These are phyloP conservation scores for Lepidocyrtinus sp. DNA, from an alignment of 2,888 invertebrate genomes.

Conservation along the genomic window DNA sequence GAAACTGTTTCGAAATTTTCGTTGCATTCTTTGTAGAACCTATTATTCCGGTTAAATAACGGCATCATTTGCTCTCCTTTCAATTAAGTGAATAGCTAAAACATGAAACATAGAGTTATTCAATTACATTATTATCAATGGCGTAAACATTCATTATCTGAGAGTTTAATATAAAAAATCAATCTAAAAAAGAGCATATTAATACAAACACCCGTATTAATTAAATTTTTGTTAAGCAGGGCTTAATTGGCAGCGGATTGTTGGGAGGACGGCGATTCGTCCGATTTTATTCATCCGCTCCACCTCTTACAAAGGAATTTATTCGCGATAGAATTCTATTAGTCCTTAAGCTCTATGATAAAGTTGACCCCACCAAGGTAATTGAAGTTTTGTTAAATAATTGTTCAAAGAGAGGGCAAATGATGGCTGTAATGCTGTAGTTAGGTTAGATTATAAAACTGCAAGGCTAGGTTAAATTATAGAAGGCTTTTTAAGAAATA, in stretches of 20 bases:
- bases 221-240: constrained; percentile 44
- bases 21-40: no score
- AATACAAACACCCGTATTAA: neutral
- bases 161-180: constrained; percentile 1
- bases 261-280: constrained; percentile 58
- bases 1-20: no score
- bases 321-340: constrained; percentile 92
- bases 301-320: constrained; percentile 81
- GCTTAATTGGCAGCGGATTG: constrained; percentile 31
- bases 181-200: neutral
- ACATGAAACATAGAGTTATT: no score
- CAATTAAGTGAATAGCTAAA: no score
- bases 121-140: no score
- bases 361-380: constrained; percentile 94
- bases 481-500: neutral
- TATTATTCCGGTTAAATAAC: no score
- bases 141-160: no score
- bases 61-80: neutral
- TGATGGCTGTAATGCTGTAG: constrained; percentile 10
- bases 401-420: neutral
- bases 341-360: constrained; percentile 97
- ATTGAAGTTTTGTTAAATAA: constrained; percentile 2
- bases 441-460: constrained; percentile 31
- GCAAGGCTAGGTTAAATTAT: constrained; percentile 72
- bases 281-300: constrained; percentile 61